Evolutionary conservation across 2,113 vertebrate species (phyloP), one percentile per base, ranked within the genome.

Genomic region (Sarotherodon lohbergeri): DNA sequence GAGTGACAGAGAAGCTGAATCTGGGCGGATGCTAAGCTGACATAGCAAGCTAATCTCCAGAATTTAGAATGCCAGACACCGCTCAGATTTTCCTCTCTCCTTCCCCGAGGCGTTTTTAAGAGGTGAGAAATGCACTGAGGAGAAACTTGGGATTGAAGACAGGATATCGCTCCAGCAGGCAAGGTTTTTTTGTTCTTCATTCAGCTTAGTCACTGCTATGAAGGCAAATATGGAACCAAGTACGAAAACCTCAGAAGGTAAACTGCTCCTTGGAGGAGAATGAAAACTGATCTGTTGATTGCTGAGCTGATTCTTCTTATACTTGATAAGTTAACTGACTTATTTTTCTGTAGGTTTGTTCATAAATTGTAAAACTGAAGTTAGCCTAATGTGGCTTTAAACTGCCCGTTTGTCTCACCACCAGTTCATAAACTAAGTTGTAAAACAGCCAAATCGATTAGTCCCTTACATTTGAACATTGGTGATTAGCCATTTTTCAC

Each of bases 11-110:
- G 82, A 22, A 55, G 80, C 84, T 57, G 89, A 82, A 91, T 88
- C 82, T 88, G 85, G 84, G 55, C 16, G 48, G 90, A 93, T 84
- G 90, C 84, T 91, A 95, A 95, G 90, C 89, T 90, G 93, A 92
- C 89, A 85, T 88, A 87, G 89, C 81, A 39, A 68, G 94, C 90
- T 95, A 93, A 95, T 94, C 93, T 88, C 54, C 52, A 27, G 81
- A 80, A 14, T 94, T 93, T 89, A 79, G 82, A 88, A 93, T 87
- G 88, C 84, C 55, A 88, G 84, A 88, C 91, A 85, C 17, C 11
- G 4, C 71, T 89, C 56, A 50, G 66, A 84, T 81, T 89, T 88
- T 87, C 79, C 56, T 59, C 80, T 56, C 50, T 76, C 63, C 80
- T 59, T 61, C 80, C 83, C 63, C 1, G n/a, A 88, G 89, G 83